Conservation (phyloP, 2,113 vertebrate species). For the Excalfactoria chinensis region DNA sequence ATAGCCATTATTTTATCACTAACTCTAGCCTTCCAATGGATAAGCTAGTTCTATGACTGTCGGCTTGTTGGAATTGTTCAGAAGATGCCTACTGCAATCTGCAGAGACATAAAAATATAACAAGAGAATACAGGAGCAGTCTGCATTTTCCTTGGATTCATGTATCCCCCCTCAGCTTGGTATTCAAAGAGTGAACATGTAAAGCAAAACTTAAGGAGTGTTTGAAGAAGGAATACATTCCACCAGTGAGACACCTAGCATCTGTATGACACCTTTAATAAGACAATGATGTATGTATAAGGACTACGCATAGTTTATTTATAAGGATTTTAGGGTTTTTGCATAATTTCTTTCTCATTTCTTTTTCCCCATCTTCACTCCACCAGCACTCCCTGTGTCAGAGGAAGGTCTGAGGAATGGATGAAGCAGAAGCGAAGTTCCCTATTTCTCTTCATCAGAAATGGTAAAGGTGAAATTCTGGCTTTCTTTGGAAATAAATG, state of each 20-base stretch:
- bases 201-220: background rate
- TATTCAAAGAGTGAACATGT: background rate
- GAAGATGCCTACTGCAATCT: background rate
- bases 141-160: background rate
- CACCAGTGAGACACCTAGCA: background rate
- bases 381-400: background rate
- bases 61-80: background rate
- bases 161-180: background rate
- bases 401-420: background rate
- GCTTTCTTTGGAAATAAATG: background rate
- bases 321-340: background rate
- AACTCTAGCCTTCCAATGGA: background rate
- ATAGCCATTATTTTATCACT: constrained; percentile 39
- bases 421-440: background rate
- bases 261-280: background rate
- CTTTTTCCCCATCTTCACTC: background rate
- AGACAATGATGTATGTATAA: background rate
- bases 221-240: background rate
- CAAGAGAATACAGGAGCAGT: background rate
- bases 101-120: background rate
- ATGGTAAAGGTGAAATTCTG: background rate
- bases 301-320: background rate
- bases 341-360: background rate
- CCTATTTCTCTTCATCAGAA: background rate
- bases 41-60: background rate